Evolutionary conservation across 2,888 invertebrate species (phyloP), one percentile per base, ranked within the genome.

Genomic region (Bugula neritina): DNA sequence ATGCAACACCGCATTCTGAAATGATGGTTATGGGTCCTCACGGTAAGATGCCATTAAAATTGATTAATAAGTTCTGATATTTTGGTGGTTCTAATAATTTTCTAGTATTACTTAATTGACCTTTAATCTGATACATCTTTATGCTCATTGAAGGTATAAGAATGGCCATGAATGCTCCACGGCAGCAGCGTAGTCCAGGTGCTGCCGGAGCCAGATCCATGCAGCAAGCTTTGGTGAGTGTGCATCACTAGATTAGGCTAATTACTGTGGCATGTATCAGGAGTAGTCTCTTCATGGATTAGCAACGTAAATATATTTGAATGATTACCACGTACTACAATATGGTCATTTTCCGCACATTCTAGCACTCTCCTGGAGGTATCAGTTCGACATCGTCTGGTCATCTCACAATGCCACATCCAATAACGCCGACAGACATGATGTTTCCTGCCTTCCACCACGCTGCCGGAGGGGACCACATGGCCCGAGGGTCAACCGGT

Each of bases 401-500:
- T 31, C 63, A 63, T n/a, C 17, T 63, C 13, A 2, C 63, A 2
- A 63, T 63, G 63, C 29, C 21, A 13, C 63, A 63, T n/a, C 25
- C 25, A 29, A 63, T 63, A 31, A 31, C 29, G 2, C 5, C 63
- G 3, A 27, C 21, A 10, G 31, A 25, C 10, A 63, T 63, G 63
- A 25, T 25, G 13, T 43, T 43, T 17, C 43, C 43, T 17, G 13
- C 63, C 3, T 63, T 63, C 63, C 63, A 63, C 34, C 63, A 21
- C 63, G 63, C 25, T 17, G 57, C 57, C 13, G 63, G 63, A 5
- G 63, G 63, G 27, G 63, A 63, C 31, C 63, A 63, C 63, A 63
- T 63, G 63, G 10, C 63, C 10, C 27, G 63, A 27, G 43, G 10
- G 5, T 31, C 63, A 29, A 3, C 63, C n/a, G 63, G 29, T 5